A percentile compares a stretch with the other conserved stretches of the same genome.
Evolutionary conservation across 2,113 vertebrate species (phyloP).

Genomic region (Taurulus bubalis): DNA sequence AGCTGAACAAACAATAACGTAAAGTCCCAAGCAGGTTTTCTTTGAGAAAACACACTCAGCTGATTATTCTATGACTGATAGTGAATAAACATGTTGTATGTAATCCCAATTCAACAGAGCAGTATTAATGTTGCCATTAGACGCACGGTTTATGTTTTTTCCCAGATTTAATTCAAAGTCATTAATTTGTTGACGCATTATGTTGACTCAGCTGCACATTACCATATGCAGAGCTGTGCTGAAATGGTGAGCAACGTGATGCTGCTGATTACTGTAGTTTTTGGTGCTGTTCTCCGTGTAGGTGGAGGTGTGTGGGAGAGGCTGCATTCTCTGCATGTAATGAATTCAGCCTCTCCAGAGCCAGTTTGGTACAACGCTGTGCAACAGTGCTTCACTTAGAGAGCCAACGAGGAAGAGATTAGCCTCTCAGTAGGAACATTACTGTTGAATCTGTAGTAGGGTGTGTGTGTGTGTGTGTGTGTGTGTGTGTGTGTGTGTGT

Average conservation of each 20-base stretch:
- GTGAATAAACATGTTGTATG: slow-evolving; percentile 27
- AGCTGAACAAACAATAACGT: slow-evolving; percentile 56
- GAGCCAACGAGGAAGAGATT: slow-evolving; percentile 55
- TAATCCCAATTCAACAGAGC: slow-evolving; percentile 49
- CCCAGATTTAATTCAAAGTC: slow-evolving; percentile 34
- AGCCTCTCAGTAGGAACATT: slow-evolving; percentile 35
- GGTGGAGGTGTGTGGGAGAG: slow-evolving; percentile 85
- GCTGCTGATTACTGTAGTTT: slow-evolving; percentile 70
- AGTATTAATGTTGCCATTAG: slow-evolving; percentile 22
- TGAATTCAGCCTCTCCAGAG: slow-evolving; percentile 80
- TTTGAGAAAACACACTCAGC: slow-evolving; percentile 45
- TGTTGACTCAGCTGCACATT: slow-evolving; percentile 54
- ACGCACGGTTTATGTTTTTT: slow-evolving; percentile 41
- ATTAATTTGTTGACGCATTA: slow-evolving; percentile 57
- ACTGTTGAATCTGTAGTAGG: slow-evolving; percentile 11
- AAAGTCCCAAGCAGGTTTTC: slow-evolving; percentile 45
- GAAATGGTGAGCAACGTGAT: slow-evolving; percentile 66
- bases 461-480: not conserved
- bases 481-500: not conserved
- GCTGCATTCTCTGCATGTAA: slow-evolving; percentile 80
- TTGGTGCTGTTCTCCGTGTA: slow-evolving; percentile 76
- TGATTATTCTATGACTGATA: slow-evolving; percentile 57
- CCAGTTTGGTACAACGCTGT: slow-evolving; percentile 61
- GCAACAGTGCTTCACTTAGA: slow-evolving; percentile 57
- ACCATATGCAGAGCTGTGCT: slow-evolving; percentile 57